Base-by-base conservation (phyloP, 2,113 vertebrate species). In the Macquaria ambigua region DNA sequence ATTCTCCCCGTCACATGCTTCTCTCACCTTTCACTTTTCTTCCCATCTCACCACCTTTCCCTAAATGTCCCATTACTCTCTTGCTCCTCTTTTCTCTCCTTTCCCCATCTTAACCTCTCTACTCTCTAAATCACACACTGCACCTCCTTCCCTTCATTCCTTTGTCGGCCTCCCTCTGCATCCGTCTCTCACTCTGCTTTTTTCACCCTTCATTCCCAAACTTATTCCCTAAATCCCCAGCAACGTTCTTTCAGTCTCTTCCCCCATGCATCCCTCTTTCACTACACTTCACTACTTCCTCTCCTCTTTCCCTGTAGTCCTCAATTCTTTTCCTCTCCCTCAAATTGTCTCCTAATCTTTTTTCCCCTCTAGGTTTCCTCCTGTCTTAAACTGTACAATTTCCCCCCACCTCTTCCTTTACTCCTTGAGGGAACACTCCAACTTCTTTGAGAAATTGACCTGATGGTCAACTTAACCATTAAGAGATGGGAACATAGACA, bases 331-430 rank as follows among this genome's bases (percentile, higher is more conserved):
- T 48, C 61, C 78, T 77, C 15, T 74, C 37, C 67, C 72, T 87
- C 28, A 87, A 86, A 93, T 93, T 87, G 84, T 80, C 82, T 89
- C 12, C 53, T 89, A 85, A 93, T 91, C 81, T 88, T 25, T 64
- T 69, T 74, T 72, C 87, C 86, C 91, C 82, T 61, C 69, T 52
- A 80, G 82, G 74, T 78, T 74, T 79, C 61, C 69, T 58, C 62
- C 79, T 79, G 78, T 90, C 80, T 90, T 82, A 74, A 74, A 91
- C 39, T 84, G 77, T 70, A 90, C 76, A 55, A 77, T 84, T 82
- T 82, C 68, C 53, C 77, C 28, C 74, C 61, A 84, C 70, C 52
- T 56, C 63, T 64, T 59, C 50, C 59, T 87, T 46, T 64, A 46
- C 23, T 73, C 88, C 84, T 85, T 75, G 41, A 81, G 80, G 86